Base-by-base conservation (phyloP, 2,888 invertebrate species). In the Linnaemya tessellans region DNA sequence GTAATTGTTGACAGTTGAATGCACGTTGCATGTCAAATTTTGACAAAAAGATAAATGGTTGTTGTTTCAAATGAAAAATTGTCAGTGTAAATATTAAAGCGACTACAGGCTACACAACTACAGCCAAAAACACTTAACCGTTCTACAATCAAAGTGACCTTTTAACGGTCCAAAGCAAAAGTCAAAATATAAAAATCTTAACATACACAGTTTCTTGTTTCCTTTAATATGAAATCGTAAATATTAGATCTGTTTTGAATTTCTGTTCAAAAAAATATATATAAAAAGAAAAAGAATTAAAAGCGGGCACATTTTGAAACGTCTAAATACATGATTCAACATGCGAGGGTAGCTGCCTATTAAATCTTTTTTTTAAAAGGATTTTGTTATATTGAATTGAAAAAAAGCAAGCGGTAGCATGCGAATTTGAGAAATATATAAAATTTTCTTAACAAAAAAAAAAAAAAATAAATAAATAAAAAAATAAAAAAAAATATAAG, bases 1-100 rank as follows among this genome's bases (percentile, higher is more conserved):
- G 90, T 90, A 90, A 90, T 89, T 90, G 91, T 90, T 90, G 90
- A 90, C 90, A 90, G 91, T 89, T 90, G 90, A 90, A 90, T 90
- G 90, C 90, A 88, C 89, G 90, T 90, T 90, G 90, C 90, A 90
- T 90, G 90, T 90, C 91, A 90, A 88, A 85, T 84, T 84, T 87
- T 84, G 87, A 86, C 87, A 87, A 80, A 87, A 86, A 82, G 86
- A 87, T 87, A 86, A 86, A 87, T 87, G 83, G 82, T 75, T 82
- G 75, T 75, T 65, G 70, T 82, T 60, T 70, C 65, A 54, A 80
- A 80, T 82, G 71, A 65, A 58, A 71, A 85, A 85, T 51, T 75
- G 65, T 82, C 60, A 71, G 82, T 30, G 79, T 71, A 54, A 70
- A 65, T 41, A 58, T 25, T 56, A 15, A 46, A 70, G 9, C 13